These are phyloP conservation scores for Eupsilia transversa DNA, from an alignment of 2,888 invertebrate species.

Conservation along the genomic window DNA sequence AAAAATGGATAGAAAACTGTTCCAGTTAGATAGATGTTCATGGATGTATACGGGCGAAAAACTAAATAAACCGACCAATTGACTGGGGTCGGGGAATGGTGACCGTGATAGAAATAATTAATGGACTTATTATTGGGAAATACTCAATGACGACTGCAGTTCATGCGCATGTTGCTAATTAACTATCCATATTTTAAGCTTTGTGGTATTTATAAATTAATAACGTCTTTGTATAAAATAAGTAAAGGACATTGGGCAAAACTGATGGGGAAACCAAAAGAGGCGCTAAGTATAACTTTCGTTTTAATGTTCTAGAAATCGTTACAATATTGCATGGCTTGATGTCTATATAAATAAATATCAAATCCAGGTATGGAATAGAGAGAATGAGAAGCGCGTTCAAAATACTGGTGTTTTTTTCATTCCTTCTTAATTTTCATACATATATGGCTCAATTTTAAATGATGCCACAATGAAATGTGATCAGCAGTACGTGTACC, in stretches of 20 bases:
- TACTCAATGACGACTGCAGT: slow-evolving; percentile 64
- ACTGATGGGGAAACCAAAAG: neutral
- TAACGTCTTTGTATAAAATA: neutral
- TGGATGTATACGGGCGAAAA: slow-evolving; percentile 6
- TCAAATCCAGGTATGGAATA: neutral
- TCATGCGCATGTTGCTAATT: slow-evolving; percentile 50
- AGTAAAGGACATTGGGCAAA: neutral
- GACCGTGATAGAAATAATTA: slow-evolving; percentile 73
- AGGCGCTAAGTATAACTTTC: neutral
- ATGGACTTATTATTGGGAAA: slow-evolving; percentile 74
- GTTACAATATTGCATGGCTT: neutral
- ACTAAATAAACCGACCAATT: slow-evolving; percentile 25
- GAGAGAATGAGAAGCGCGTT: neutral
- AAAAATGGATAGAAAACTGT: neutral
- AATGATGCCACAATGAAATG: neutral
- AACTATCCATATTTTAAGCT: slow-evolving; percentile 35
- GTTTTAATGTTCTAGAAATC: neutral
- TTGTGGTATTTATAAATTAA: slow-evolving; percentile 1
- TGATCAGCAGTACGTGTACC: neutral
- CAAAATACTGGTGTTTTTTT: neutral
- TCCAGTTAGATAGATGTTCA: slow-evolving; percentile 13
- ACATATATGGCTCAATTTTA: neutral
- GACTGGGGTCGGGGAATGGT: slow-evolving; percentile 60
- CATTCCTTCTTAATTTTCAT: neutral
- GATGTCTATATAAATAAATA: neutral